Evolutionary conservation across 1,140 invertebrate genomes (phyloP).

Genomic region (Chelonus insularis): DNA sequence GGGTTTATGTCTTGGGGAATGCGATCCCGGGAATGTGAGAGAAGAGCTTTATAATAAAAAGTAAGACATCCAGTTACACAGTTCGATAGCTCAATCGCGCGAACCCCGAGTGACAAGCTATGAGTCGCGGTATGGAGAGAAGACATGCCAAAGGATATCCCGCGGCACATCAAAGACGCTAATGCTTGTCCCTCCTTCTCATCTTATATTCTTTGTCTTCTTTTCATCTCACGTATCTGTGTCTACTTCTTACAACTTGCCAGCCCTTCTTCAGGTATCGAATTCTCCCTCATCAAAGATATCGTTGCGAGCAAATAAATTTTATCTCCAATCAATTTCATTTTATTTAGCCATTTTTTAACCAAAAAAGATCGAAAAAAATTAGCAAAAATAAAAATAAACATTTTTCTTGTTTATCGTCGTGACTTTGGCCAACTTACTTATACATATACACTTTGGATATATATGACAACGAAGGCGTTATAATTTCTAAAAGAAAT

Average conservation of each 20-base stretch:
- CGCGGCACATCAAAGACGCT: constrained; percentile 30
- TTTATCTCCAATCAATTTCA: constrained; percentile 8
- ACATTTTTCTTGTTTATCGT: constrained; percentile 13
- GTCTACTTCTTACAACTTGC: constrained; percentile 1
- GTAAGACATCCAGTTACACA: constrained; percentile 46
- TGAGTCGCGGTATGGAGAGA: constrained; percentile 45
- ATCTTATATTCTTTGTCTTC: not conserved
- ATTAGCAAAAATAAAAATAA: not conserved
- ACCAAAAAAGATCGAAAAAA: not conserved
- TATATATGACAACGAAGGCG: not conserved
- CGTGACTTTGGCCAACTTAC: constrained; percentile 1
- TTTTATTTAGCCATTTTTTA: constrained; percentile 7
- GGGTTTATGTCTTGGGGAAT: constrained; percentile 1
- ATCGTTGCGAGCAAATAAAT: constrained; percentile 6
- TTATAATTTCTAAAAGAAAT: constrained; percentile 26
- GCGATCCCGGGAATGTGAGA: not conserved
- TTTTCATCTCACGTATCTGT: not conserved
- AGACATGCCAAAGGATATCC: constrained; percentile 33
- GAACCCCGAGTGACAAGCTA: constrained; percentile 53
- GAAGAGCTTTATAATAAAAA: constrained; percentile 17
- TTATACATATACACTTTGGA: not conserved
- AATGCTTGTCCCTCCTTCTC: constrained; percentile 14
- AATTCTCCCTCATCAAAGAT: constrained; percentile 13
- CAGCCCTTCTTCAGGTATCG: constrained; percentile 11
- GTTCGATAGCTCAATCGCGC: constrained; percentile 46